These are phyloP conservation scores for Charadrius vociferus DNA, from an alignment of 2,113 vertebrate species.

Conservation along the genomic window DNA sequence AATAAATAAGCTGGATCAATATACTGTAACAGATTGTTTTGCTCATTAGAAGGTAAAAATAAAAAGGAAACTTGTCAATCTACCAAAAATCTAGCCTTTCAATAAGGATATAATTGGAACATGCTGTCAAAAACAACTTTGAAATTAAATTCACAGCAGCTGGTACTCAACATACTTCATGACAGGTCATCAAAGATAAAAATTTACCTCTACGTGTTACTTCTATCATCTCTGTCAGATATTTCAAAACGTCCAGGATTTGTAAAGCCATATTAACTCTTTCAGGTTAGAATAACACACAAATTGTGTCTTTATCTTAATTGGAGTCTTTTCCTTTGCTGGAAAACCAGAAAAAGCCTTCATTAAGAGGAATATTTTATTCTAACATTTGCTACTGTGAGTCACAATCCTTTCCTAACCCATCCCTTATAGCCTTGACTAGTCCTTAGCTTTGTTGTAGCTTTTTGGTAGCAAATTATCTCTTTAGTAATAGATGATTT, in stretches of 20 bases:
- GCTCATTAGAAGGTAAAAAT: slow-evolving; percentile 65
- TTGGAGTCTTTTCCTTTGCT: neutral
- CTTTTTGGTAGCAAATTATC: neutral
- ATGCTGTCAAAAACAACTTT: slow-evolving; percentile 58
- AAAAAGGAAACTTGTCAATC: slow-evolving; percentile 64
- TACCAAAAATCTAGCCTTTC: slow-evolving; percentile 61
- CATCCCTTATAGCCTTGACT: neutral
- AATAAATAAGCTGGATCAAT: slow-evolving; percentile 60
- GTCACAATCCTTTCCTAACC: neutral
- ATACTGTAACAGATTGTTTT: slow-evolving; percentile 66
- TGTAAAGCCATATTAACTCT: slow-evolving; percentile 25
- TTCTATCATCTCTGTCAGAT: slow-evolving; percentile 40
- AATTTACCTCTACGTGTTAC: slow-evolving; percentile 45
- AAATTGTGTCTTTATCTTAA: neutral
- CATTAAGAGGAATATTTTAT: neutral
- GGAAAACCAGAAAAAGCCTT: neutral
- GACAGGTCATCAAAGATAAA: slow-evolving; percentile 64
- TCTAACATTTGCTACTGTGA: neutral
- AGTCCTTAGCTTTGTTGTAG: neutral
- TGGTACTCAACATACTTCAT: slow-evolving; percentile 58
- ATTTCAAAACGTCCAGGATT: slow-evolving; percentile 13
- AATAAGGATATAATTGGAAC: slow-evolving; percentile 67
- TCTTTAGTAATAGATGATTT: neutral
- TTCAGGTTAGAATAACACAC: neutral
- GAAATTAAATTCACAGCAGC: slow-evolving; percentile 65